These are phyloP conservation scores for Sylvilagus bachmani DNA, from an alignment of 2,113 vertebrate genomes.

Conservation along the genomic window DNA sequence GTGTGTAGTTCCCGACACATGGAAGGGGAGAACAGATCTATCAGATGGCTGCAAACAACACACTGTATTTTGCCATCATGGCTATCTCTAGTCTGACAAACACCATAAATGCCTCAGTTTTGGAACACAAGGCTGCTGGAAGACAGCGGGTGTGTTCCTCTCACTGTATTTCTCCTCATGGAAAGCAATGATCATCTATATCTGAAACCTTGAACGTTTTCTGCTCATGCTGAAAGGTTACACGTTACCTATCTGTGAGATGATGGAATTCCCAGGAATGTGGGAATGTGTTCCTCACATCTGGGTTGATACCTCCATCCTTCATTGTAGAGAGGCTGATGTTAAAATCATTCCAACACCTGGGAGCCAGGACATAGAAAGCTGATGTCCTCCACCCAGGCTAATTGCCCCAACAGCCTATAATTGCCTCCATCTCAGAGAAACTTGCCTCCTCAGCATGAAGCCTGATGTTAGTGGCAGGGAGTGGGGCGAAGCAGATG, in stretches of 20 bases:
- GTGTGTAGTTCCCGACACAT: neutral
- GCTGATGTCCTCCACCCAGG: constrained; percentile 48
- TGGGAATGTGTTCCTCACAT: neutral
- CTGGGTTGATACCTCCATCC: neutral
- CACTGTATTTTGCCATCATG: neutral
- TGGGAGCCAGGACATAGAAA: neutral
- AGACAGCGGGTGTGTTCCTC: neutral
- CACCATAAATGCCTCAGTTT: neutral
- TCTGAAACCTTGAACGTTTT: neutral
- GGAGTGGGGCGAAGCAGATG: neutral
- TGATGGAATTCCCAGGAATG: neutral
- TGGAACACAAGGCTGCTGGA: neutral
- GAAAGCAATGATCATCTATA: neutral
- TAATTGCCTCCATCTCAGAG: constrained; percentile 42
- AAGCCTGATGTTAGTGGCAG: neutral
- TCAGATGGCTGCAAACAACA: neutral
- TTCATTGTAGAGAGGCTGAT: neutral
- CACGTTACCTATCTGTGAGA: neutral
- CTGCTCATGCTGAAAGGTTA: neutral
- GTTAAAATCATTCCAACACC: neutral
- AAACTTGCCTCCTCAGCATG: constrained; percentile 46
- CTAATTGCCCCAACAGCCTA: constrained; percentile 40
- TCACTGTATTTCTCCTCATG: neutral
- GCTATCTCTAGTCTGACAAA: neutral
- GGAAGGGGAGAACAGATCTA: neutral